A percentile compares a stretch with the other conserved stretches of the same genome.
Evolutionary conservation across 2,888 invertebrate genomes (phyloP).

Genomic region (Carcina quercana): DNA sequence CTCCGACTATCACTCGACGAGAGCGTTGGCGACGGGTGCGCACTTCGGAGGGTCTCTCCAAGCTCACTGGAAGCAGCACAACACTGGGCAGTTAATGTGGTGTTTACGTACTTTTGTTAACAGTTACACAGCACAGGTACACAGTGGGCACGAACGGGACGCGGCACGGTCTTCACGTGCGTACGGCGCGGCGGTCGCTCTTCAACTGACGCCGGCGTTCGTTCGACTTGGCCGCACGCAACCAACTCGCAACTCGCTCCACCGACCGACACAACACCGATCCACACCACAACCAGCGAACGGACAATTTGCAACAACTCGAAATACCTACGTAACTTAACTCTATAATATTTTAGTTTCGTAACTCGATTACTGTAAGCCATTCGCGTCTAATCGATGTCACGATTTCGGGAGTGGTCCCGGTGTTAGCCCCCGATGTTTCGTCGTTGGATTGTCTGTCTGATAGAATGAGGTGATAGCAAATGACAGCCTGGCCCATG

Average conservation of each 20-base stretch:
- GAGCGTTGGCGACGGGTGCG: conserved; percentile 33
- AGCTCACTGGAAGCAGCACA: conserved; percentile 39
- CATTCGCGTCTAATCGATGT: conserved; percentile 58
- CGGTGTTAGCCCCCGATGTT: conserved; percentile 18
- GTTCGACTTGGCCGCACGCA: not conserved
- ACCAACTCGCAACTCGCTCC: conserved; percentile 14
- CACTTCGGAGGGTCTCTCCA: conserved; percentile 39
- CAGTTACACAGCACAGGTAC: conserved; percentile 19
- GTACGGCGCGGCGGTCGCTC: conserved; percentile 23
- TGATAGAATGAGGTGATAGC: conserved; percentile 27
- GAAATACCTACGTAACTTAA: conserved; percentile 60
- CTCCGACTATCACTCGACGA: conserved; percentile 38
- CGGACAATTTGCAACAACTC: conserved; percentile 51
- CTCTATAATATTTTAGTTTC: conserved; percentile 69
- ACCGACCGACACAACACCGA: conserved; percentile 13
- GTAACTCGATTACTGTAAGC: conserved; percentile 64
- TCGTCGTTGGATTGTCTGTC: conserved; percentile 17
- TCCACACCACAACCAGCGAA: conserved; percentile 35
- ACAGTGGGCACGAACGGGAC: conserved; percentile 6
- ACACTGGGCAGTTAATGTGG: conserved; percentile 36
- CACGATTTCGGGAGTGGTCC: conserved; percentile 62
- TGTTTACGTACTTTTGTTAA: conserved; percentile 61
- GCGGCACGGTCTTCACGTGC: conserved; percentile 13
- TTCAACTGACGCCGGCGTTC: conserved; percentile 13
- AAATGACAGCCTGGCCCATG: conserved; percentile 31